Conservation (phyloP, 2,113 vertebrate species). For the Alaudala cheleensis region DNA sequence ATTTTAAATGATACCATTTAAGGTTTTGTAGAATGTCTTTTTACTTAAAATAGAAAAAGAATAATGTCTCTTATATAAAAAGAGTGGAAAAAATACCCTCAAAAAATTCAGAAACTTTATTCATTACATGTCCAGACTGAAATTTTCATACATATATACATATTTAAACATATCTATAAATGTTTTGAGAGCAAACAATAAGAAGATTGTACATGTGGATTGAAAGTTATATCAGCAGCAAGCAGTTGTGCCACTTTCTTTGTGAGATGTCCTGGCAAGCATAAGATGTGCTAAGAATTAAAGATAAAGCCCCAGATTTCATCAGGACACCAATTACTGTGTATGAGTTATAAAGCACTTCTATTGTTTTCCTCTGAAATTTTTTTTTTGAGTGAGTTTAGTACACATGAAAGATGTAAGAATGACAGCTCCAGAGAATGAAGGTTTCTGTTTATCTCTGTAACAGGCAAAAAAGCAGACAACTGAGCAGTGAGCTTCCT, state of each 20-base stretch:
- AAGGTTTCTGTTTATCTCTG: neutral
- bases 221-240: neutral
- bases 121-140: neutral
- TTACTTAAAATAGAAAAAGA: neutral
- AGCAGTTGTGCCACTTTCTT: neutral
- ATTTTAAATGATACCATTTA: neutral
- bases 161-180: neutral
- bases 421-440: slow-evolving; percentile 4
- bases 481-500: neutral
- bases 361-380: neutral
- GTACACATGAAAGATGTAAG: neutral
- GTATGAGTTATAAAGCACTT: neutral
- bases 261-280: neutral
- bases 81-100: neutral
- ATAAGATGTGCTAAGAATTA: neutral
- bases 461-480: neutral
- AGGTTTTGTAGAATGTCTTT: neutral
- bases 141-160: neutral
- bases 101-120: neutral
- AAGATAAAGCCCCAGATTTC: neutral
- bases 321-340: slow-evolving; percentile 15
- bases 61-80: neutral
- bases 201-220: neutral
- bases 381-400: neutral
- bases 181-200: neutral